Evolutionary conservation across 2,797 vertebrate genomes (phyloP).

Genomic region (Sandelia bainsii): DNA sequence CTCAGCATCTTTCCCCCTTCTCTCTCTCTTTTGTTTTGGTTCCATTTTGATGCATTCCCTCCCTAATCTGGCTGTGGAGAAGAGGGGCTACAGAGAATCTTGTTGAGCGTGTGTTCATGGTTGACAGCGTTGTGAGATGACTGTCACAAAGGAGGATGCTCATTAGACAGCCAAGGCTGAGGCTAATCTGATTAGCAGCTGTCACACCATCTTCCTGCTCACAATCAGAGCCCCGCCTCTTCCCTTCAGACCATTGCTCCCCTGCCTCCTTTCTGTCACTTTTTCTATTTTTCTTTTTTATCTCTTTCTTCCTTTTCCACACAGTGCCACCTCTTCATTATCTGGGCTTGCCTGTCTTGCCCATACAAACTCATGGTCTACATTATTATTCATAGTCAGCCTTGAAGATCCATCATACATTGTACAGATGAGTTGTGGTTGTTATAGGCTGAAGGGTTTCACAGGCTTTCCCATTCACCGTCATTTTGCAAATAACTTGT

Average conservation of each 20-base stretch:
- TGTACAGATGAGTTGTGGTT: not conserved
- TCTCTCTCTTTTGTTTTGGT: constrained; percentile 71
- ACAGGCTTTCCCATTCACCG: not conserved
- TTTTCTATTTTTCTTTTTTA: constrained; percentile 35
- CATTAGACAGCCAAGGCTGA: constrained; percentile 85
- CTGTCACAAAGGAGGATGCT: constrained; percentile 84
- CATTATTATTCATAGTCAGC: constrained; percentile 18
- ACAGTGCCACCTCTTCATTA: constrained; percentile 47
- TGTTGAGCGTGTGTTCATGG: constrained; percentile 81
- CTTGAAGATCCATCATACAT: constrained; percentile 8
- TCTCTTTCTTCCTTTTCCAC: constrained; percentile 30
- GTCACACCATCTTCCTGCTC: constrained; percentile 82
- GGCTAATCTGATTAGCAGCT: constrained; percentile 88
- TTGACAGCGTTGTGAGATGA: constrained; percentile 80
- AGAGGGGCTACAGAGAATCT: constrained; percentile 75
- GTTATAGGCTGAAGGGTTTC: constrained; percentile 14
- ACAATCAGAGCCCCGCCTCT: constrained; percentile 69
- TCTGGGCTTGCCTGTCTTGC: constrained; percentile 24
- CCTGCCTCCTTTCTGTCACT: constrained; percentile 61
- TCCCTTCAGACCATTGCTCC: constrained; percentile 59
- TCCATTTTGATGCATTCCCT: constrained; percentile 75
- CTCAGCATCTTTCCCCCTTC: constrained; percentile 49
- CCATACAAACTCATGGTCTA: constrained; percentile 18
- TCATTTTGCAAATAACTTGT: constrained; percentile 3
- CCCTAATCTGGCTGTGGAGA: constrained; percentile 79